Percentiles rank a stretch among this genome's conserved stretches.
These are phyloP conservation scores for Campylomormyrus numenius DNA, from an alignment of 2,113 vertebrate species.

Conservation along the genomic window DNA sequence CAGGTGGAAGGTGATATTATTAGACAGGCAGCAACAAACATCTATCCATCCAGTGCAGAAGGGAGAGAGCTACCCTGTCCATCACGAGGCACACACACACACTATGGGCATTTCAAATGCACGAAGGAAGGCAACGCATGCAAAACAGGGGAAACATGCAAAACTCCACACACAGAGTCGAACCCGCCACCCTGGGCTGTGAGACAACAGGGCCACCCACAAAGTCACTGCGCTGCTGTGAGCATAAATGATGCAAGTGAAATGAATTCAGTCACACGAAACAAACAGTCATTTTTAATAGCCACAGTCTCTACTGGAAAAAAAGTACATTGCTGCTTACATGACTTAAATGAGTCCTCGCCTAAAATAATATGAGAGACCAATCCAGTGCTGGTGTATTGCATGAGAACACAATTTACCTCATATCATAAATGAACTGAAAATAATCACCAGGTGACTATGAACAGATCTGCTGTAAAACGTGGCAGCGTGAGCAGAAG, in stretches of 20 bases:
- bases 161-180: not conserved
- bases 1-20: not conserved
- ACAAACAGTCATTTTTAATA: not conserved
- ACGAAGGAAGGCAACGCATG: not conserved
- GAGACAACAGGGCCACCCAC: not conserved
- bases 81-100: not conserved
- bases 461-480: not conserved
- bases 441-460: not conserved
- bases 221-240: not conserved
- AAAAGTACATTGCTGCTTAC: not conserved
- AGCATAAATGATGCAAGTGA: not conserved
- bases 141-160: not conserved
- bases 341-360: not conserved
- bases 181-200: not conserved
- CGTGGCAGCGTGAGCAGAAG: not conserved
- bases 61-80: not conserved
- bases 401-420: not conserved
- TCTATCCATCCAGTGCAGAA: not conserved
- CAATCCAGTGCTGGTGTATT: not conserved
- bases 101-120: not conserved
- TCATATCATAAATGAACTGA: not conserved
- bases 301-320: not conserved
- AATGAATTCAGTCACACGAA: not conserved
- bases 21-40: not conserved
- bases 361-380: not conserved